These are phyloP conservation scores for Acanthococcus lagerstroemiae DNA, from an alignment of 2,888 invertebrate genomes.

Conservation along the genomic window DNA sequence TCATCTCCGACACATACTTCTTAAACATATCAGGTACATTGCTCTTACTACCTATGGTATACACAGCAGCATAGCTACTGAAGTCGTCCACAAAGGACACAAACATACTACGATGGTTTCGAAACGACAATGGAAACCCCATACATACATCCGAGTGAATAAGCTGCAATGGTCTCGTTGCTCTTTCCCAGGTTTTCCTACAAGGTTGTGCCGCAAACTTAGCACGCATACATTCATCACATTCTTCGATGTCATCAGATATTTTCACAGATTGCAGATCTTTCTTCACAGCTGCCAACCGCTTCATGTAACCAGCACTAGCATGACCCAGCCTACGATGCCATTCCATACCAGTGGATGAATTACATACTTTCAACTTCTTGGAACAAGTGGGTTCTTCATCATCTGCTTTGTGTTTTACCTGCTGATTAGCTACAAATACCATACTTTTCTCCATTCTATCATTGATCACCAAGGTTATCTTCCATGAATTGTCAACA, in stretches of 20 bases:
- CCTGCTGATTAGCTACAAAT: background rate
- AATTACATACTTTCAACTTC: background rate
- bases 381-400: background rate
- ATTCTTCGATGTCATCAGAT: background rate
- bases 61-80: no score
- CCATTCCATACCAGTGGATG: background rate
- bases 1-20: no score
- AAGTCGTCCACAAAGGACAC: no score
- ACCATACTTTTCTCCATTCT: background rate
- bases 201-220: constrained; percentile 1
- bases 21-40: no score
- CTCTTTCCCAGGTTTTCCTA: background rate
- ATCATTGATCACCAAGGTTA: background rate
- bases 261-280: background rate
- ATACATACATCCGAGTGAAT: no score
- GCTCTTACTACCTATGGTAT: no score
- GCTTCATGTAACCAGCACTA: background rate
- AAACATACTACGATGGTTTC: no score
- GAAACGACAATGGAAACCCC: no score
- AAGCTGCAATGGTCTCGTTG: no score
- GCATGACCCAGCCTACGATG: background rate
- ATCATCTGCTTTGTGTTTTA: background rate
- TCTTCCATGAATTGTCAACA: background rate
- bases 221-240: background rate
- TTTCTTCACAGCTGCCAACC: background rate